Conservation (phyloP, 1,140 invertebrate genomes). For the Cydia pomonella region DNA sequence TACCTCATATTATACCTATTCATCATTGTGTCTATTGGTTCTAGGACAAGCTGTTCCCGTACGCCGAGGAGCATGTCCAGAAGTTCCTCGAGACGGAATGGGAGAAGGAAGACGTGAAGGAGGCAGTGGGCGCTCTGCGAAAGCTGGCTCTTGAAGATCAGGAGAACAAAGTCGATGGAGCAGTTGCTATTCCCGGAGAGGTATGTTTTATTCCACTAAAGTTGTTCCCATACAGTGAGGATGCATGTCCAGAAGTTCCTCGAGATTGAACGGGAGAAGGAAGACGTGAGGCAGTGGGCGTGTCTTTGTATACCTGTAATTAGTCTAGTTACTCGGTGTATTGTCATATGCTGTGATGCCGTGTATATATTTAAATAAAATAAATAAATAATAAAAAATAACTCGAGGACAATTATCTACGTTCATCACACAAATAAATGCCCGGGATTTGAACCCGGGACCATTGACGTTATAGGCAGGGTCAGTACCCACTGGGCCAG, state of each 20-base stretch:
- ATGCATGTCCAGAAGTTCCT: slow-evolving; percentile 87
- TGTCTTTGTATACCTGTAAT: no score
- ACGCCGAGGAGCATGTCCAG: slow-evolving; percentile 86
- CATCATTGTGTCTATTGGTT: slow-evolving; percentile 47
- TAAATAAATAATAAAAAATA: no score
- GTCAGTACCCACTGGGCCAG: no score
- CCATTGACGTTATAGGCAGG: no score
- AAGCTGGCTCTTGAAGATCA: slow-evolving; percentile 82
- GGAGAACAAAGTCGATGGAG: slow-evolving; percentile 80
- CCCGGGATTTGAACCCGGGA: no score
- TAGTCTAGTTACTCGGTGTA: no score
- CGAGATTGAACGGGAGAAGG: slow-evolving; percentile 84
- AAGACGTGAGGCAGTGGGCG: slow-evolving; percentile 87
- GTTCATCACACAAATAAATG: no score
- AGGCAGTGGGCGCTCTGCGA: slow-evolving; percentile 84
- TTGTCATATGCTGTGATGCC: no score
- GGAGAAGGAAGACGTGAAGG: slow-evolving; percentile 85
- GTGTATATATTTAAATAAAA: no score
- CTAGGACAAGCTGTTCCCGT: slow-evolving; percentile 91
- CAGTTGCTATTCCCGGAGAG: slow-evolving; percentile 80
- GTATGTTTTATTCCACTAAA: slow-evolving; percentile 44
- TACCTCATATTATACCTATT: no score
- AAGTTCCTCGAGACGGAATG: slow-evolving; percentile 87
- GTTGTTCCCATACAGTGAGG: slow-evolving; percentile 90
- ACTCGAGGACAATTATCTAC: no score